phyloP scores from a whole-genome alignment of 2,888 invertebrate genomes.

The Cataglyphis altisquamis region DNA sequence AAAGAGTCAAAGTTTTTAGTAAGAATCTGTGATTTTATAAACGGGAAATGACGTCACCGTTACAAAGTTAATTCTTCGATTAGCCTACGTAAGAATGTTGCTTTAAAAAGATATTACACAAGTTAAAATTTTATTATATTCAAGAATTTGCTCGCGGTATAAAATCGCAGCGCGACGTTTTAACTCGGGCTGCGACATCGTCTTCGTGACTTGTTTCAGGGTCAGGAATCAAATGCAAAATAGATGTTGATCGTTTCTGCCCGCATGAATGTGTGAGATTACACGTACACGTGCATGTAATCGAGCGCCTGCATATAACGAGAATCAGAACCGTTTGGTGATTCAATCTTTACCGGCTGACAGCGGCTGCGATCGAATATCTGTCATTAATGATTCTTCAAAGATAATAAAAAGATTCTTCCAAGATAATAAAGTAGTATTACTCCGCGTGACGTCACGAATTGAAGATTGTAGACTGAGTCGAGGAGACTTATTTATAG shows the following conservation, averaged over 20 bases:
- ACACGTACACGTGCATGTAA: background rate
- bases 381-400: background rate
- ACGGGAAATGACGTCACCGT: background rate
- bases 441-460: conserved; percentile 46
- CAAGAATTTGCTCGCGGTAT: background rate
- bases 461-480: conserved; percentile 53
- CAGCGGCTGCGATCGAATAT: background rate
- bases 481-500: conserved; percentile 66
- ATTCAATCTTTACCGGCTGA: background rate
- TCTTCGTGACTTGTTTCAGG: conserved; percentile 11
- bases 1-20: background rate
- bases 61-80: background rate
- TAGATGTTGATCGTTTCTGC: conserved; percentile 11
- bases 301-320: background rate
- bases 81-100: background rate
- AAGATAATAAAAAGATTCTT: too few relatives aligned
- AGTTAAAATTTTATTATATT: background rate
- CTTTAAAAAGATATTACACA: background rate
- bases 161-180: background rate
- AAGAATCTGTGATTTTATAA: background rate
- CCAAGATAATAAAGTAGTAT: background rate
- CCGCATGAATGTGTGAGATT: background rate
- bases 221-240: conserved; percentile 25
- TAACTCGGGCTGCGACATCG: background rate
- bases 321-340: background rate